phyloP scores from a whole-genome alignment of 2,113 vertebrate species.

The Colistium nudipinnis region DNA sequence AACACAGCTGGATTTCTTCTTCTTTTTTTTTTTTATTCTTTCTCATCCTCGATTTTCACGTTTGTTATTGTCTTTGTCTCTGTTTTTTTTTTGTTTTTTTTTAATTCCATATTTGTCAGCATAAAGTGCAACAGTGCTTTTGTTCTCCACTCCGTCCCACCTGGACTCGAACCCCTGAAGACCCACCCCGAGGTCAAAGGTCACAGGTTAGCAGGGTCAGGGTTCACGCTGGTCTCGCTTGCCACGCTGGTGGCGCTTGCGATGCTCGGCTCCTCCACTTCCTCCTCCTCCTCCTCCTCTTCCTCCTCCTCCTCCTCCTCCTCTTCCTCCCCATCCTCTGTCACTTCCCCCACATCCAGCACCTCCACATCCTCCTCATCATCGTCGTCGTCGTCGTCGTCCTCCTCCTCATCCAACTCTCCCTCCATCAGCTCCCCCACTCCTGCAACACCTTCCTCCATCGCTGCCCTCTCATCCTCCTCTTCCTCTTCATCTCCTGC shows the following conservation, averaged over 20 bases:
- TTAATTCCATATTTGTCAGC: conserved; percentile 82
- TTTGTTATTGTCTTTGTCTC: conserved; percentile 53
- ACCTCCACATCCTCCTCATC: conserved; percentile 77
- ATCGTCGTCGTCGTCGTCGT: too few relatives aligned
- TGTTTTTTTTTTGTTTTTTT: conserved; percentile 50
- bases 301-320: conserved; percentile 56
- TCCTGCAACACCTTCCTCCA: conserved; percentile 61
- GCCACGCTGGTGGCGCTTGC: conserved; percentile 64
- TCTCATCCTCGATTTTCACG: conserved; percentile 55
- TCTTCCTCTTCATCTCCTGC: conserved; percentile 44
- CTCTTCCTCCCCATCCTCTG: conserved; percentile 63
- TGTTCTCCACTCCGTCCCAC: conserved; percentile 82
- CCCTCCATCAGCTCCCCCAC: conserved; percentile 57
- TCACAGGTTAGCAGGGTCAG: conserved; percentile 52
- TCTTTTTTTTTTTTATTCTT: conserved; percentile 64
- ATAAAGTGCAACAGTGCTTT: conserved; percentile 99
- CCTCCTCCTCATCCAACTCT: conserved; percentile 69
- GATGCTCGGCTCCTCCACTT: conserved; percentile 69
- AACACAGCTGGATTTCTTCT: conserved; percentile 68
- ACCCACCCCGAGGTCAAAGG: conserved; percentile 33
- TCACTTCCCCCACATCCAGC: conserved; percentile 74
- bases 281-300: conserved; percentile 64
- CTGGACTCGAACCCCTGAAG: conserved; percentile 52
- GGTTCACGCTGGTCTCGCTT: conserved; percentile 72
- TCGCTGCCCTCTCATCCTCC: neutral